These are phyloP conservation scores for Myocastor coypus DNA, from an alignment of 2,113 vertebrate genomes.

Conservation along the genomic window DNA sequence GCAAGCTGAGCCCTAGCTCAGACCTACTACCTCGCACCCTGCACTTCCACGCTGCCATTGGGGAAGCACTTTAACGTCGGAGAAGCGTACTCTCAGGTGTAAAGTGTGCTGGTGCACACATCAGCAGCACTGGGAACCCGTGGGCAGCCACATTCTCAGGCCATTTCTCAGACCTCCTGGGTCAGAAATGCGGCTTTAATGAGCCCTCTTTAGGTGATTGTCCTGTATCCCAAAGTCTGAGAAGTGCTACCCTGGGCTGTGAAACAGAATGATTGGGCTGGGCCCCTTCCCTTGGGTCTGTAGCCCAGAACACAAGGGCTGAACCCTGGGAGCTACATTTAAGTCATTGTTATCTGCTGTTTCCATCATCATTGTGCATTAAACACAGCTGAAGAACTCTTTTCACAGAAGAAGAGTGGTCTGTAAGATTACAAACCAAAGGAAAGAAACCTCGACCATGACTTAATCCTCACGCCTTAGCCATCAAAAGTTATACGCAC, in stretches of 20 bases:
- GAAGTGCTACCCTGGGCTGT: background rate
- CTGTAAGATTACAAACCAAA: conserved; percentile 65
- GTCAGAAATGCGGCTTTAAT: background rate
- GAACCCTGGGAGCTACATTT: conserved; percentile 51
- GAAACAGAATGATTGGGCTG: background rate
- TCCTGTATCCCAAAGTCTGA: background rate
- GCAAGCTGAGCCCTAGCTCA: background rate
- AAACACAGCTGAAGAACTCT: conserved; percentile 68
- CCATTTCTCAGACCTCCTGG: background rate
- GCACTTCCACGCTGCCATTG: background rate
- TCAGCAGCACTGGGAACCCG: background rate
- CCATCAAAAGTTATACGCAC: conserved; percentile 79
- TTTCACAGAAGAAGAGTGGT: conserved; percentile 64
- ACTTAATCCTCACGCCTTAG: conserved; percentile 40
- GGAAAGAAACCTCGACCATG: conserved; percentile 65
- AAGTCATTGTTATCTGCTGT: conserved; percentile 26
- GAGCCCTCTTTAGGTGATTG: background rate
- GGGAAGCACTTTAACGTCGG: background rate
- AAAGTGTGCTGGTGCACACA: background rate
- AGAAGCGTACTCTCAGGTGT: background rate
- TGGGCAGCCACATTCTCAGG: background rate
- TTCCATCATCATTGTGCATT: conserved; percentile 53
- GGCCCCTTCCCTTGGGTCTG: background rate
- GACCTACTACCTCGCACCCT: background rate
- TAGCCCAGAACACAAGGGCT: background rate